Base-by-base conservation (phyloP, 1,140 invertebrate genomes). In the Rhopalosiphum maidis region DNA sequence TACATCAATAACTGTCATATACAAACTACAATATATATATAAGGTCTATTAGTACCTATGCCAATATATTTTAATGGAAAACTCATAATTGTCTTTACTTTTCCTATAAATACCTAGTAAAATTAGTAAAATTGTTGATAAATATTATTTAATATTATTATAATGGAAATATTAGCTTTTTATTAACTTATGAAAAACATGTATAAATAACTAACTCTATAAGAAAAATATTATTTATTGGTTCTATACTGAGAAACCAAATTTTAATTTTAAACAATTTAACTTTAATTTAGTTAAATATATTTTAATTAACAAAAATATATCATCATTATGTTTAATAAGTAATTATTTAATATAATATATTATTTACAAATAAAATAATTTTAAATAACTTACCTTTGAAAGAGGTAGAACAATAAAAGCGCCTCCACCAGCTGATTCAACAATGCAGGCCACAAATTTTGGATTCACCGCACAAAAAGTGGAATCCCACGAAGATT, bases 401-500 rank as follows among this genome's bases (percentile, higher is more conserved):
- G 98, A 98, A 94, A 99, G 97, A 82, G 99, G 99, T 94, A 99
- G 96, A 93, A 99, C 99, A 95, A 99, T 98, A 96, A 99, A 99
- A 93, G 99, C 98, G 93, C 99, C 99, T 94, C 99, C 99, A 93
- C 99, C 99, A 89, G 99, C 99, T 87, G 98, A 99, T 96, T 99
- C 99, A 90, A 99, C 99, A 95, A 99, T 99, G 95, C 99, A 98
- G 93, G 99, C 99, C 94, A 99, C 96, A 96, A 99, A 99, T 96
- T 99, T 99, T 37, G 99, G 99, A 96, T 99, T 99, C 94, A 99
- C 99, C 94, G 98, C 98, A 96, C 99, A 99, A 95, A 99, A 99
- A 93, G 98, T 99, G 87, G 99, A 99, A 95, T 99, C 99, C 98
- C 98, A 99, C 82, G 98, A 99, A 95, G 98, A 99, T 95, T 99